Conservation (phyloP, 1,140 invertebrate genomes). For the Dryas iulia region DNA sequence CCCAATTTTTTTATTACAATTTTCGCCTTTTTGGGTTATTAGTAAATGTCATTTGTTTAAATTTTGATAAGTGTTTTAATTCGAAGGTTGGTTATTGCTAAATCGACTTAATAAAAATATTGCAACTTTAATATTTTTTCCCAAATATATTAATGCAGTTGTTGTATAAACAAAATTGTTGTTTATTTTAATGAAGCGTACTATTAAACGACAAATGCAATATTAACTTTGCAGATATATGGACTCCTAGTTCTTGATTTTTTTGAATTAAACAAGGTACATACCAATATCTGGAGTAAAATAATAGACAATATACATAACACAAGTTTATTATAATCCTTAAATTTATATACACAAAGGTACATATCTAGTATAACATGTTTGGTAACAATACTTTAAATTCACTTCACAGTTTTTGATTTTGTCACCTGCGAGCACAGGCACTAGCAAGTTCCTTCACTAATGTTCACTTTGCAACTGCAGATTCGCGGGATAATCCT, state of each 20-base stretch:
- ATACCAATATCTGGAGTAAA: not conserved
- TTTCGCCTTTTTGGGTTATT: not conserved
- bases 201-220: too few relatives aligned
- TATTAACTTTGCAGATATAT: too few relatives aligned
- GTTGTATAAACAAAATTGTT: too few relatives aligned
- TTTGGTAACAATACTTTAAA: slow-evolving; percentile 30
- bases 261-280: not conserved
- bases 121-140: too few relatives aligned
- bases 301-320: not conserved
- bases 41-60: not conserved
- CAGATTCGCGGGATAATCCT: slow-evolving; percentile 13
- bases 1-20: not conserved
- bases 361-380: slow-evolving; percentile 1
- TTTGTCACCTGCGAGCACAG: slow-evolving; percentile 14
- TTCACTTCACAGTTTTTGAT: slow-evolving; percentile 38
- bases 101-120: not conserved
- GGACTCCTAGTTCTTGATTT: too few relatives aligned
- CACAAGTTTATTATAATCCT: not conserved
- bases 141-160: too few relatives aligned
- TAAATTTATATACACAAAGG: slow-evolving; percentile 2
- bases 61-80: not conserved
- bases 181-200: too few relatives aligned
- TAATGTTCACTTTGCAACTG: slow-evolving; percentile 27
- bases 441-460: slow-evolving; percentile 23
- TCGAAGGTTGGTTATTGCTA: not conserved